phyloP scores from a whole-genome alignment of 2,888 invertebrate genomes.

The Linyphia triangularis region DNA sequence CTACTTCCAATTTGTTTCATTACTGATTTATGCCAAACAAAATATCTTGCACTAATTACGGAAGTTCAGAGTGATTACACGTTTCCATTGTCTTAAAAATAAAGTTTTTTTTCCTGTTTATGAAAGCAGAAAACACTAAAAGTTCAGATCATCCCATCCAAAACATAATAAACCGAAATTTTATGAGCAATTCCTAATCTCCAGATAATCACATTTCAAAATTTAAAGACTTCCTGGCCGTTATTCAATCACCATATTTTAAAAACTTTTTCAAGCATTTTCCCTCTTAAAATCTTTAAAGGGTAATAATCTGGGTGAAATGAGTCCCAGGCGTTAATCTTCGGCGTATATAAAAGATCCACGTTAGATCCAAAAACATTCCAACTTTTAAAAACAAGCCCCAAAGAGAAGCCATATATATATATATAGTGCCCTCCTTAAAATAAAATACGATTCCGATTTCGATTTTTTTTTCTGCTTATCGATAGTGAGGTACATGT shows the following conservation, averaged over 20 bases:
- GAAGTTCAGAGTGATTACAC: slow-evolving; percentile 7
- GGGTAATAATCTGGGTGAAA: slow-evolving; percentile 57
- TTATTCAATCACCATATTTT: slow-evolving; percentile 56
- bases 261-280: slow-evolving; percentile 44
- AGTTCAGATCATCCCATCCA: slow-evolving; percentile 1
- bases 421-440: slow-evolving; percentile 59
- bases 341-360: slow-evolving; percentile 33
- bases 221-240: slow-evolving; percentile 6
- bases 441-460: slow-evolving; percentile 29
- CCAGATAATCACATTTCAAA: slow-evolving; percentile 54
- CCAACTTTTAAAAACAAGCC: slow-evolving; percentile 23
- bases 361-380: slow-evolving; percentile 32
- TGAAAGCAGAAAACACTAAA: slow-evolving; percentile 3
- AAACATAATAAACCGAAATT: slow-evolving; percentile 36
- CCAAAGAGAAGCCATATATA: slow-evolving; percentile 55
- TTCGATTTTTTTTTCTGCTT: slow-evolving; percentile 32
- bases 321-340: slow-evolving; percentile 52
- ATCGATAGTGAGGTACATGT: slow-evolving; percentile 20
- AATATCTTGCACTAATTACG: not conserved
- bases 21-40: not conserved
- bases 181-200: slow-evolving; percentile 61
- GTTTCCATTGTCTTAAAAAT: not conserved
- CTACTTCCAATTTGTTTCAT: not conserved
- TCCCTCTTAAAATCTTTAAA: slow-evolving; percentile 18
- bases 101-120: not conserved